A percentile compares a stretch with the other conserved stretches of the same genome.
phyloP scores from a whole-genome alignment of 2,797 vertebrate genomes.

The Microctenopoma lineatum region DNA sequence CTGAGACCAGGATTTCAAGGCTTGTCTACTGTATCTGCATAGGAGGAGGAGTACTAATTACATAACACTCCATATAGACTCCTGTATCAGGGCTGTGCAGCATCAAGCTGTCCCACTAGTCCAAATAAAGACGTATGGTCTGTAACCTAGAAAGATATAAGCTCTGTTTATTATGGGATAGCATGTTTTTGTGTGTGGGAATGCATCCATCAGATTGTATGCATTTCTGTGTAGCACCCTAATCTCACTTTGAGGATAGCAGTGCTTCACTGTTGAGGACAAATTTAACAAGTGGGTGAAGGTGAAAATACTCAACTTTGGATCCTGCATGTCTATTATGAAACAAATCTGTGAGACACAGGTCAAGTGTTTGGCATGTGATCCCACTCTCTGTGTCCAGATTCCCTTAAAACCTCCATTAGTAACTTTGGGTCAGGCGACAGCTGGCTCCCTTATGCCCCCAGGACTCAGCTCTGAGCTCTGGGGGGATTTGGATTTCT shows the following conservation, averaged over 20 bases:
- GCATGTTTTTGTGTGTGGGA: background rate
- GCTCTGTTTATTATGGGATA: slow-evolving; percentile 2
- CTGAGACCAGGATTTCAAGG: slow-evolving; percentile 61
- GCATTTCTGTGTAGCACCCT: background rate
- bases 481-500: slow-evolving; percentile 33
- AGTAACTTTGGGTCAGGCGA: slow-evolving; percentile 42
- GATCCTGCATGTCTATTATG: background rate
- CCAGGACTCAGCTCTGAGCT: slow-evolving; percentile 39
- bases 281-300: slow-evolving; percentile 37
- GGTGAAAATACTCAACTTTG: slow-evolving; percentile 10
- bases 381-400: slow-evolving; percentile 20
- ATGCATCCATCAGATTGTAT: background rate
- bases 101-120: slow-evolving; percentile 58
- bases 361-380: slow-evolving; percentile 15
- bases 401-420: slow-evolving; percentile 47
- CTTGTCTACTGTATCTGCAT: slow-evolving; percentile 77
- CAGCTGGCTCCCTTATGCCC: slow-evolving; percentile 48
- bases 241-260: background rate
- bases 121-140: slow-evolving; percentile 21
- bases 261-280: slow-evolving; percentile 10
- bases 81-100: slow-evolving; percentile 61
- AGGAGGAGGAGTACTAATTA: slow-evolving; percentile 80
- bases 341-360: background rate
- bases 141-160: slow-evolving; percentile 26
- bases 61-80: slow-evolving; percentile 72